Conservation (phyloP, 2,113 vertebrate species). For the Tricholaema leucomelas region DNA sequence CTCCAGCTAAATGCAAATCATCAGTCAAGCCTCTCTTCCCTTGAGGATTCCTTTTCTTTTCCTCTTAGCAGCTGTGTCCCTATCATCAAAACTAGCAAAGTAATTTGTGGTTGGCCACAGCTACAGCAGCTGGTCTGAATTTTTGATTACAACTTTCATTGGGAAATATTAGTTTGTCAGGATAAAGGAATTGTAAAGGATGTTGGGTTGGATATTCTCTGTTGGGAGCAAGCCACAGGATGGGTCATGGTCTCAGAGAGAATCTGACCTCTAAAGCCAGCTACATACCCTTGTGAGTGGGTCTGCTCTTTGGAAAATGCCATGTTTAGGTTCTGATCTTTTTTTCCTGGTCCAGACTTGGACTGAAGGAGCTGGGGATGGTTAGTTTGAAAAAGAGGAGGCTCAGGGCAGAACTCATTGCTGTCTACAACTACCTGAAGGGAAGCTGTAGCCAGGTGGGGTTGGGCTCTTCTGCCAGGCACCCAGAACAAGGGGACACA, state of each 20-base stretch:
- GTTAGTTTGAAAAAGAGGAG: no score
- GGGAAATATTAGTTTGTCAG: not conserved
- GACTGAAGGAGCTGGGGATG: no score
- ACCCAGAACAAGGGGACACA: no score
- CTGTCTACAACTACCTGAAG: no score
- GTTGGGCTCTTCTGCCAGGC: no score
- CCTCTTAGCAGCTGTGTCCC: not conserved
- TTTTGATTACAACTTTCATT: not conserved
- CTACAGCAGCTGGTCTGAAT: not conserved
- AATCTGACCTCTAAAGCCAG: not conserved
- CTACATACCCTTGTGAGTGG: not conserved
- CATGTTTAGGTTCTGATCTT: not conserved
- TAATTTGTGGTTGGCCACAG: not conserved
- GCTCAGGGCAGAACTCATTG: no score
- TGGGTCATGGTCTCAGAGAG: not conserved
- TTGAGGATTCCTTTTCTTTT: not conserved
- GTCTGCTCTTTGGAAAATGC: not conserved
- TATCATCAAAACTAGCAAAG: not conserved
- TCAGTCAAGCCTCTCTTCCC: not conserved
- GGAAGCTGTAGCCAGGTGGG: no score
- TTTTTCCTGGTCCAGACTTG: not conserved
- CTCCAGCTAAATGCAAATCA: not conserved
- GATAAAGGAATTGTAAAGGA: not conserved
- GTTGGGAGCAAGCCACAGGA: not conserved
- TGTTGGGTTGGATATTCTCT: not conserved